Base-by-base conservation (phyloP, 2,113 vertebrate species). In the Brienomyrus longianalis region DNA sequence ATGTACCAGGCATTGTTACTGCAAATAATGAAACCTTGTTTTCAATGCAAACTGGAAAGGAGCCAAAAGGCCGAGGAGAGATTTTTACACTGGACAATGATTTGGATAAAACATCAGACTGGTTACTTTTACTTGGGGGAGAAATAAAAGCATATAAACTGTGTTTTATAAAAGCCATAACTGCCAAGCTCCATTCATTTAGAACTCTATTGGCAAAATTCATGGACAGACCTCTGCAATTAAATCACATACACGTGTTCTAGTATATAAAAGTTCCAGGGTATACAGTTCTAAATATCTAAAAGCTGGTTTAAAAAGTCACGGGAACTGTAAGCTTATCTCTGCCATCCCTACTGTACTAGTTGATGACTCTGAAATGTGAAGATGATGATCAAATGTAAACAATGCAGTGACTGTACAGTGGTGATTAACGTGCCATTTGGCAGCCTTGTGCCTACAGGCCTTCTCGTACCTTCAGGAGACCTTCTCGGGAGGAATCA, bases 401-500 rank as follows among this genome's bases (percentile, higher is more conserved):
- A 31, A 70, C 62, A 31, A 48, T 21, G 21, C 9, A 45, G 8
- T 43, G 10, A 84, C 47, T 48, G 48, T 51, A 4, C 3, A 48
- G 83, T 0, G 4, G n/a, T 23, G 43, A 85, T 50, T 50, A 31
- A 51, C 5, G 11, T 80, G 74, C 35, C 15, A 21, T 43, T 43
- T 43, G 2, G 3, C 35, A 8, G 35, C 74, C 74, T 35, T 8
- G 31, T 19, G 35, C n/a, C 19, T 80, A 35, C 74, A 35, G 74
- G 74, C 74, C 50, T 43, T 23, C 8, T 19, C 88, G 92, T 96
- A 98, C 98, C 97, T 96, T 92, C 83, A 95, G 90, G 91, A 96
- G 93, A 6, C 97, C 98, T 35, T 96, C 95, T 94, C 97, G 96
- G 85, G 93, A 89, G 80, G 93, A 70, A 43, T 94, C 92, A 91